Evolutionary conservation across 1,140 invertebrate genomes (phyloP), one percentile per base, ranked within the genome.

Genomic region (Hylaeus anthracinus): DNA sequence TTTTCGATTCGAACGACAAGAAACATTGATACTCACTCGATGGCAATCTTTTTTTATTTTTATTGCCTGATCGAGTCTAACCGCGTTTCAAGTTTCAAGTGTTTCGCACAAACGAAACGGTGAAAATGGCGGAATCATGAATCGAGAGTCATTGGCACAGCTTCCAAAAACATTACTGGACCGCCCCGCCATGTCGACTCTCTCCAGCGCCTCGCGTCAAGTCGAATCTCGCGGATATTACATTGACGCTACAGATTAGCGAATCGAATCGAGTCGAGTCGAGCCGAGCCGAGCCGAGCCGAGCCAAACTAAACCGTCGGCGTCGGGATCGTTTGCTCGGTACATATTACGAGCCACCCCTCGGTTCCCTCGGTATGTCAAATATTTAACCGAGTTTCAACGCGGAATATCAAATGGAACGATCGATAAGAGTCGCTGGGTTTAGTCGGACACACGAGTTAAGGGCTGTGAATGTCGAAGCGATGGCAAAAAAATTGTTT

Each of bases 351-450:
- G 77, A 76, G 63, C 85, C 76, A 82, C 82, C 86, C 77, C 48
- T 56, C 69, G 60, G 64, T 39, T 76, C 73, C 37, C 79, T 80
- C 79, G 87, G 76, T 82, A 89, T 87, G 88, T 87, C 88, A 89
- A 89, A 89, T 89, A 89, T 89, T 88, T 89, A 89, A 89, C 88
- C 85, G 85, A 88, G 86, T 88, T 89, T 85, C 87, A 87, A 87
- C 85, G 83, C 76, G 87, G 86, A 89, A 88, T 89, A 87, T 87
- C 88, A 87, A 88, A 89, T 87, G 81, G 75, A 70, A 74, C 79
- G 88, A 89, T 89, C 88, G 88, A 89, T 89, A 85, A 63, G 79
- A 88, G 85, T 82, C 87, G 79, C 74, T 60, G 14, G 64, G 75
- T 85, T 87, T 71, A 74, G 72, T 86, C 63, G 71, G 67, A 86